Base-by-base conservation (phyloP, 1,140 invertebrate species). In the Drosophila subobscura region DNA sequence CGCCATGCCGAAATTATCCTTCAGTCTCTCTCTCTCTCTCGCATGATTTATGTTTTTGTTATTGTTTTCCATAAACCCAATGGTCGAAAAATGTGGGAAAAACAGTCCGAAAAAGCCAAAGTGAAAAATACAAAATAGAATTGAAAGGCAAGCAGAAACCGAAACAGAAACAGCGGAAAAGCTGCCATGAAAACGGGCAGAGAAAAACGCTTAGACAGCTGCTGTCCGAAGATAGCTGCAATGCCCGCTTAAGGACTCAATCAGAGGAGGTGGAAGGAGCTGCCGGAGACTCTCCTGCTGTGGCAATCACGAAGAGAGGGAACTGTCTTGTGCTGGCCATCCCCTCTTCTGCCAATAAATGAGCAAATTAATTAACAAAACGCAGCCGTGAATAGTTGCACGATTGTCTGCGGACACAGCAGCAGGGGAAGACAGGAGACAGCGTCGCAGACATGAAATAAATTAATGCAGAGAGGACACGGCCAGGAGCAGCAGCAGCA, bases 361-460 rank as follows among this genome's bases (percentile, higher is more conserved):
- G 80, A 86, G 78, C 81, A 85, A 85, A 85, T 85, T 85, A 85
- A 85, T 85, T 85, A 85, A 85, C 81, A 80, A 81, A 72, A 59
- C 68, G 68, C 61, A 80, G 60, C 72, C 81, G 80, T 85, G 77
- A 85, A 85, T 85, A 80, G 81, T 85, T 72, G 80, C 81, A 85
- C 81, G 73, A 75, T 74, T 81, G 81, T 75, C 75, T 23, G 57
- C 49, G 49, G 56, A 63, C 79, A 84, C 79, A 71, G 70, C 78
- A 84, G 57, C 40, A 56, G 14, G 10, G 16, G 29, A 27, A 45
- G 25, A 52, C 60, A 44, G 16, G 25, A 40, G 53, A 40, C 37
- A 41, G 33, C 10, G 33, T 10, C 33, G 25, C 2, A 37, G 33
- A 12, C 33, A 37, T 37, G 33, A 37, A 37, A 37, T 37, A 37